These are phyloP conservation scores for Polyommatus iphigenia DNA, from an alignment of 2,888 invertebrate species.

Conservation along the genomic window DNA sequence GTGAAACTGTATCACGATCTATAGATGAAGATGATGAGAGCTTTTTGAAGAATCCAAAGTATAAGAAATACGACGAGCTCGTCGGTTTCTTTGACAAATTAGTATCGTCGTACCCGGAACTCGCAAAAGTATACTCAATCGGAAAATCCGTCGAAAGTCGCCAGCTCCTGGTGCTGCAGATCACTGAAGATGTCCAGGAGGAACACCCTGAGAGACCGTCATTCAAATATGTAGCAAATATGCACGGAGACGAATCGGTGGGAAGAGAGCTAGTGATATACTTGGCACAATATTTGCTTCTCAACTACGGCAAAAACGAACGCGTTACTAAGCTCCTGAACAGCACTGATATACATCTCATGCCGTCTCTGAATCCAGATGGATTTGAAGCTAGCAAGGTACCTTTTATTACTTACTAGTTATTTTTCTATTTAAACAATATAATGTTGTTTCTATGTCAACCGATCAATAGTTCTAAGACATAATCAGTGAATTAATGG, in stretches of 20 bases:
- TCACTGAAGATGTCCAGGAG: slow-evolving; percentile 83
- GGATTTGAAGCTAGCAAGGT: slow-evolving; percentile 93
- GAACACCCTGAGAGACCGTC: slow-evolving; percentile 86
- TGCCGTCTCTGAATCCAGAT: slow-evolving; percentile 99
- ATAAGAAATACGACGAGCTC: slow-evolving; percentile 86
- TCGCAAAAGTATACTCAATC: slow-evolving; percentile 86
- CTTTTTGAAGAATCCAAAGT: slow-evolving; percentile 81
- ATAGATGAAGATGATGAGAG: slow-evolving; percentile 69
- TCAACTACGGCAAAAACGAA: slow-evolving; percentile 85
- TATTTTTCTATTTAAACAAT: not conserved
- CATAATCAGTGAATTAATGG: not conserved
- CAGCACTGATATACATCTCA: slow-evolving; percentile 93
- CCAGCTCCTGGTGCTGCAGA: slow-evolving; percentile 90
- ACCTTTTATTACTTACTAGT: slow-evolving; percentile 47
- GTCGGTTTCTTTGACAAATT: slow-evolving; percentile 82
- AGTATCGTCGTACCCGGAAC: slow-evolving; percentile 82
- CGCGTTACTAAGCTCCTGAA: slow-evolving; percentile 90
- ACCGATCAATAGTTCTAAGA: not conserved
- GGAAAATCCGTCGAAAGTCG: slow-evolving; percentile 92
- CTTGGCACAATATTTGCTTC: slow-evolving; percentile 90
- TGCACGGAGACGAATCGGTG: slow-evolving; percentile 97
- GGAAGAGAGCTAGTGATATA: slow-evolving; percentile 91
- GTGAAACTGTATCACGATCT: slow-evolving; percentile 58
- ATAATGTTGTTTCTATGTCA: not conserved
- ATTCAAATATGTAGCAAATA: slow-evolving; percentile 96